phyloP scores from a whole-genome alignment of 1,140 invertebrate genomes.

The Diorhabda elongata region DNA sequence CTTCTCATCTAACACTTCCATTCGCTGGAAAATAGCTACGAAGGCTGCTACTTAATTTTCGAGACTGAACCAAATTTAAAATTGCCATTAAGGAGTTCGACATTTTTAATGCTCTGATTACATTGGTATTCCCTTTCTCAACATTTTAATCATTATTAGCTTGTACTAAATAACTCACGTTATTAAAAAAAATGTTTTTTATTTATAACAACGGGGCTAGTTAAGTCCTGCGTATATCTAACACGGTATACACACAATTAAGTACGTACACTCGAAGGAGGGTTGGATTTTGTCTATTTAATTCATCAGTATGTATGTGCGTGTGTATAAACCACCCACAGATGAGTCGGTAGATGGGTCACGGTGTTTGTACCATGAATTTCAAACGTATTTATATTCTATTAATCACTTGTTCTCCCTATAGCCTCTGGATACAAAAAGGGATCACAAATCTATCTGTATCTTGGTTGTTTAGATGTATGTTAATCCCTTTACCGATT shows the following conservation, averaged over 20 bases:
- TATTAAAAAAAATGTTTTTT: no score
- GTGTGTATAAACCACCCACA: slow-evolving; percentile 1
- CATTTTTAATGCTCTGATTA: no score
- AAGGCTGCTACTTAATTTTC: no score
- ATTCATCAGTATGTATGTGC: background rate
- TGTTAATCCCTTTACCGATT: no score
- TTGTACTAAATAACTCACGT: no score
- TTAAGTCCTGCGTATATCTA: background rate
- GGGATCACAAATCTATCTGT: background rate
- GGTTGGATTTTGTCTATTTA: background rate
- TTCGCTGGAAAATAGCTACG: no score
- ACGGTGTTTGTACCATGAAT: background rate
- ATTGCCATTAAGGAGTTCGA: no score
- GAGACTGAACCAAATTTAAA: no score
- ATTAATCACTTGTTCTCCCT: background rate
- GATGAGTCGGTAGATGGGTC: background rate
- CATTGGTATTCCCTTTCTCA: no score
- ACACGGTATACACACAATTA: background rate
- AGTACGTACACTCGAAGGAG: background rate
- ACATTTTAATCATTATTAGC: no score
- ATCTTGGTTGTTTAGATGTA: background rate
- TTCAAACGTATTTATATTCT: slow-evolving; percentile 1
- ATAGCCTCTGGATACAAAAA: background rate
- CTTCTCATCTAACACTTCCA: no score
- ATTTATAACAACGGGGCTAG: no score